Evolutionary conservation across 2,797 vertebrate genomes (phyloP).

Genomic region (Babyrousa celebensis): DNA sequence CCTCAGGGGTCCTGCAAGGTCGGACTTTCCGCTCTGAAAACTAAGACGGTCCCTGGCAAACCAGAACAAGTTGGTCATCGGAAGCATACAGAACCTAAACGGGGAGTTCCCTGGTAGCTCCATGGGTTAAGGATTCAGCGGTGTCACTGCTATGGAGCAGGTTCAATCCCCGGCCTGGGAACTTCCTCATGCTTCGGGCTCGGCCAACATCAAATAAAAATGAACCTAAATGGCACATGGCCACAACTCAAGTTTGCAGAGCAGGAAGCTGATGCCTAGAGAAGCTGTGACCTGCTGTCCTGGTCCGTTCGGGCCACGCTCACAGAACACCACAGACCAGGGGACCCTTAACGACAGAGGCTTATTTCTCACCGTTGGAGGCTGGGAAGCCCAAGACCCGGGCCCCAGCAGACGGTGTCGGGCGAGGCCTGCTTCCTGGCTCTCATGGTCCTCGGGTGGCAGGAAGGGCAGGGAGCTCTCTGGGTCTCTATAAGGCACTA

Average conservation of each 20-base stretch:
- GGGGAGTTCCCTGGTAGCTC: too few relatives aligned
- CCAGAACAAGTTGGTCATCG: rapidly evolving
- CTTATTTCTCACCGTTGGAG: not conserved
- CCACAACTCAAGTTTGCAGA: not conserved
- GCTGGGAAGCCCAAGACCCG: not conserved
- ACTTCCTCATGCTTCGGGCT: too few relatives aligned
- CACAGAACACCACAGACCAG: not conserved
- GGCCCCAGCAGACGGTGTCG: rapidly evolving
- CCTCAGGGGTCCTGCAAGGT: too few relatives aligned
- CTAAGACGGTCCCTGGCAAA: not conserved
- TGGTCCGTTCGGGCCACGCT: rapidly evolving
- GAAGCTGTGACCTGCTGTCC: not conserved
- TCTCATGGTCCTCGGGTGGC: rapidly evolving
- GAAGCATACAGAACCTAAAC: too few relatives aligned
- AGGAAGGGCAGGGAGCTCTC: too few relatives aligned
- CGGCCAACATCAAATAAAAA: too few relatives aligned
- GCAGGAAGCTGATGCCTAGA: not conserved
- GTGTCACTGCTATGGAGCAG: too few relatives aligned
- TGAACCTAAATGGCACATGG: not conserved
- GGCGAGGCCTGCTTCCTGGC: not conserved
- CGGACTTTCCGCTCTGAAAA: not conserved
- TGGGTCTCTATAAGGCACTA: not conserved
- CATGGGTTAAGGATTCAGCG: too few relatives aligned
- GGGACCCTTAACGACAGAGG: not conserved
- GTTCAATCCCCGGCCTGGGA: too few relatives aligned